Evolutionary conservation across 2,113 vertebrate species (phyloP).

Genomic region (Salvelinus alpinus): DNA sequence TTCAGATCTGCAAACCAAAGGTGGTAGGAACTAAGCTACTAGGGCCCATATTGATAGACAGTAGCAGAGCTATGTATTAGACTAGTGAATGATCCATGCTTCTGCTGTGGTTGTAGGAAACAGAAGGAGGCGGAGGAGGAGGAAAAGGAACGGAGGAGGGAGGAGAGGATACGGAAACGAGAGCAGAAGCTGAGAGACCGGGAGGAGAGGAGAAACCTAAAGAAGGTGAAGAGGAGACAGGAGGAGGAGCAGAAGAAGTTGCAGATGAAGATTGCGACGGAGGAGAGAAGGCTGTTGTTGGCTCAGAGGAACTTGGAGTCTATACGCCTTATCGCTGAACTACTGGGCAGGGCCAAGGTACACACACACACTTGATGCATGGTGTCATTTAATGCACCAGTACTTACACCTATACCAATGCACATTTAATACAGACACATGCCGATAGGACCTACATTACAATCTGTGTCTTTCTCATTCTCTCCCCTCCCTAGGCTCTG

Average conservation of each 20-base stretch:
- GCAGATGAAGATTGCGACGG: conserved; percentile 87
- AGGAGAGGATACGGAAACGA: conserved; percentile 82
- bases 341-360: conserved; percentile 92
- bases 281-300: conserved; percentile 91
- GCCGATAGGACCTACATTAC: no score
- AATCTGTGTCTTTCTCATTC: background rate
- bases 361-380: background rate
- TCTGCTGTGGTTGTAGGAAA: conserved; percentile 68
- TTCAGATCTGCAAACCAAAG: no score
- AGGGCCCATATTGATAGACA: no score
- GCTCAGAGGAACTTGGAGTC: conserved; percentile 94
- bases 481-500: conserved; percentile 62
- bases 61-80: no score
- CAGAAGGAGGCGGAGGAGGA: conserved; percentile 86
- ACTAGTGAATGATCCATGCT: no score
- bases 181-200: conserved; percentile 86
- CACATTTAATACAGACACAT: no score
- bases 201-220: conserved; percentile 80
- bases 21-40: no score
- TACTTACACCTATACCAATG: no score
- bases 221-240: conserved; percentile 82
- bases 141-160: conserved; percentile 82
- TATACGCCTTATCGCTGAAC: conserved; percentile 87
- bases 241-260: conserved; percentile 88
- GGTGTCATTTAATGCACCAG: no score